Evolutionary conservation across 2,113 vertebrate species (phyloP).

Genomic region (Poeciliopsis prolifica): DNA sequence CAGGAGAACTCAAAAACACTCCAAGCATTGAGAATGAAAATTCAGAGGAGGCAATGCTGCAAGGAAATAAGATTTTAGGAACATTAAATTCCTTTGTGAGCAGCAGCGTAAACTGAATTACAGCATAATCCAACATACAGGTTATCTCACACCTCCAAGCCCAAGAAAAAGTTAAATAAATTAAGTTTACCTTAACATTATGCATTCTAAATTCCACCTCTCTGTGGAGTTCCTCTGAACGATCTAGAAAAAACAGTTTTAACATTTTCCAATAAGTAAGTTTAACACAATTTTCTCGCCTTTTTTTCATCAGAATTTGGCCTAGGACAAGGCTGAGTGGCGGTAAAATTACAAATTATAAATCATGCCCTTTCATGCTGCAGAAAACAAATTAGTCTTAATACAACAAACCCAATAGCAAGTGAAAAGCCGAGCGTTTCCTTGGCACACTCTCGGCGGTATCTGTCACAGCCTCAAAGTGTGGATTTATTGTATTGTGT

Average conservation of each 20-base stretch:
- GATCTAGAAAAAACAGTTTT: not conserved
- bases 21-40: not conserved
- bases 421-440: not conserved
- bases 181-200: slow-evolving; percentile 1
- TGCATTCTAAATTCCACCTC: not conserved
- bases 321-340: not conserved
- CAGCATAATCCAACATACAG: not conserved
- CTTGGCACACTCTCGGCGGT: slow-evolving; percentile 34
- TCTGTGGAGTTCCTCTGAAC: not conserved
- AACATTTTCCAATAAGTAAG: slow-evolving; percentile 9
- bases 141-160: not conserved
- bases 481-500: slow-evolving; percentile 53
- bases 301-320: not conserved
- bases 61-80: not conserved
- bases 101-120: too few relatives aligned
- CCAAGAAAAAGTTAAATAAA: not conserved
- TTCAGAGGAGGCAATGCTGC: not conserved
- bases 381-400: not conserved
- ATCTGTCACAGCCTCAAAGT: slow-evolving; percentile 37
- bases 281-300: not conserved
- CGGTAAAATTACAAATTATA: not conserved
- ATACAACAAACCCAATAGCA: not conserved
- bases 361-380: too few relatives aligned
- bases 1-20: too few relatives aligned
- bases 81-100: not conserved